A percentile compares a stretch with the other conserved stretches of the same genome.
phyloP scores from a whole-genome alignment of 2,888 invertebrate genomes.

The Thysanoteuthis rhombus region DNA sequence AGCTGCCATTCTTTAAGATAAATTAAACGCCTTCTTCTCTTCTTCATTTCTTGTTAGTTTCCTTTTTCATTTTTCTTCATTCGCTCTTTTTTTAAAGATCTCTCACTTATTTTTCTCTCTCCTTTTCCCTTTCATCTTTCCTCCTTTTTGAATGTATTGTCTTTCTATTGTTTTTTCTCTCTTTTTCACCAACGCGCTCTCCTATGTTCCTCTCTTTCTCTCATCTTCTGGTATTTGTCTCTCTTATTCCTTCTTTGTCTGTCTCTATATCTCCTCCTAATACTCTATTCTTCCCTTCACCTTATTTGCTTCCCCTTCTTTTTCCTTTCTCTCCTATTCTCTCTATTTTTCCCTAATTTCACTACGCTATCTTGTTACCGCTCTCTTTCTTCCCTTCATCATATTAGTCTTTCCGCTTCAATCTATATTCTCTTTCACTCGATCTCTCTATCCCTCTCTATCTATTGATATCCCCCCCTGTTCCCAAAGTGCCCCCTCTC shows the following conservation, averaged over 20 bases:
- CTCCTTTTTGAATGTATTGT: neutral
- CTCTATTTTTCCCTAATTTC: neutral
- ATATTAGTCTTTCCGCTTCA: neutral
- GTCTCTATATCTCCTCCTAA: neutral
- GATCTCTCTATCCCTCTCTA: too few relatives aligned
- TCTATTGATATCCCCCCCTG: neutral
- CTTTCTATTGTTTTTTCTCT: neutral
- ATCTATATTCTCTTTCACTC: neutral
- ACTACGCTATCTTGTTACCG: neutral
- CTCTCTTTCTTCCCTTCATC: neutral
- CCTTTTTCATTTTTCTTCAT: too few relatives aligned
- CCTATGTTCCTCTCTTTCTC: too few relatives aligned
- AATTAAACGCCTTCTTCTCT: too few relatives aligned
- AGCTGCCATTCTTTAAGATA: too few relatives aligned
- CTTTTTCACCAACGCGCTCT: neutral
- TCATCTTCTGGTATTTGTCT: neutral
- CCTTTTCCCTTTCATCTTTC: too few relatives aligned
- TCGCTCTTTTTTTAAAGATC: too few relatives aligned
- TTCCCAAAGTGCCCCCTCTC: neutral
- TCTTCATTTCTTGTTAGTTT: too few relatives aligned
- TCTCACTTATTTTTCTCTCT: too few relatives aligned
- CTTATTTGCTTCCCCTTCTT: neutral
- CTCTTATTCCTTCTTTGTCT: neutral
- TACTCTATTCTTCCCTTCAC: neutral
- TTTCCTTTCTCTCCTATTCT: neutral